phyloP scores from a whole-genome alignment of 2,113 vertebrate species.

The Chrysemys picta region DNA sequence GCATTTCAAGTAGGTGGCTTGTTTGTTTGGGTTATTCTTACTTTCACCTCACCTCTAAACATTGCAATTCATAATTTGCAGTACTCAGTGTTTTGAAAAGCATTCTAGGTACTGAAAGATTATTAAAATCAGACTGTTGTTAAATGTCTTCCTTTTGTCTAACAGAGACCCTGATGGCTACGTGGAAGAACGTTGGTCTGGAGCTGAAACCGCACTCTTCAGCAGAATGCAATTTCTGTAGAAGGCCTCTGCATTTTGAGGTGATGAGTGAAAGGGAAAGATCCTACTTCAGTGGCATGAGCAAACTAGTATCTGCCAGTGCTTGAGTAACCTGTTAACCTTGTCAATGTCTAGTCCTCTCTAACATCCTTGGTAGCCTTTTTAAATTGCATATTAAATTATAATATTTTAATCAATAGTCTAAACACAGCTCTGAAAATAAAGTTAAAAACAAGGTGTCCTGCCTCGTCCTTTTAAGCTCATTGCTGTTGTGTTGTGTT shows the following conservation, averaged over 20 bases:
- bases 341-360: neutral
- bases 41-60: neutral
- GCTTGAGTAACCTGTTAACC: constrained; percentile 71
- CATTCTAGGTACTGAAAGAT: neutral
- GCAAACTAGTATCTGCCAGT: constrained; percentile 88
- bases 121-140: neutral
- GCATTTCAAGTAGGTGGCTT: neutral
- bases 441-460: constrained; percentile 59
- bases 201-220: constrained; percentile 90
- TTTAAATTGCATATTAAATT: constrained; percentile 70
- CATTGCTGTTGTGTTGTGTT: neutral
- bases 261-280: constrained; percentile 94
- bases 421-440: constrained; percentile 69
- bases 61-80: too few relatives aligned
- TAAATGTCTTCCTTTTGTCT: neutral
- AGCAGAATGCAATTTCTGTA: constrained; percentile 94
- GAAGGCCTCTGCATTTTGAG: constrained; percentile 95
- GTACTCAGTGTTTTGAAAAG: neutral
- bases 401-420: constrained; percentile 70
- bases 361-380: constrained; percentile 50
- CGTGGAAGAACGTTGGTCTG: constrained; percentile 91
- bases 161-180: constrained; percentile 88
- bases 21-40: neutral
- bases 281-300: constrained; percentile 94
- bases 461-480: neutral